phyloP scores from a whole-genome alignment of 1,140 invertebrate genomes.

The Drosophila watanabei region DNA sequence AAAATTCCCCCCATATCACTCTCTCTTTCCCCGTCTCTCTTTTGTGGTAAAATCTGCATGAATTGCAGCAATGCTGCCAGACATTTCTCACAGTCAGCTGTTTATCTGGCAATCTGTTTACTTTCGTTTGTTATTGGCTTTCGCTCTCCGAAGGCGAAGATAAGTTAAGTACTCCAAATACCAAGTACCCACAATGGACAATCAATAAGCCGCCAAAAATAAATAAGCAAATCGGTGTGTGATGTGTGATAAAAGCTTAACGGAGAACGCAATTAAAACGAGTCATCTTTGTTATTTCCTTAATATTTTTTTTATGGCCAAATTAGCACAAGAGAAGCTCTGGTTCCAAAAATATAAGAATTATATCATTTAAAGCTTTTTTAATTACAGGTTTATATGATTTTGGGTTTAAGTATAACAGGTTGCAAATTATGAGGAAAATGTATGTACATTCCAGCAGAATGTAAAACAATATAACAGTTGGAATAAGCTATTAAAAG shows the following conservation, averaged over 20 bases:
- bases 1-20: neutral
- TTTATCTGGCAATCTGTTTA: constrained; percentile 59
- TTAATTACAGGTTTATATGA: neutral
- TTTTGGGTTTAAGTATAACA: neutral
- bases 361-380: neutral
- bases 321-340: constrained; percentile 12
- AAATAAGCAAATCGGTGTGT: constrained; percentile 21
- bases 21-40: neutral
- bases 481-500: neutral
- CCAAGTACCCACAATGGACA: constrained; percentile 29
- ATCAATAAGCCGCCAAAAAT: constrained; percentile 37
- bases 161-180: constrained; percentile 36
- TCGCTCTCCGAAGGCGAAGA: constrained; percentile 16
- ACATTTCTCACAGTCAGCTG: constrained; percentile 61
- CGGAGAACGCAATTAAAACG: constrained; percentile 42
- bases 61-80: constrained; percentile 66
- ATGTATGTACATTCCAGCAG: neutral
- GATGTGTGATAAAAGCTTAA: constrained; percentile 6
- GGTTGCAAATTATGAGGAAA: neutral
- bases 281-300: constrained; percentile 24
- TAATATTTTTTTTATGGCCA: neutral
- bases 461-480: neutral
- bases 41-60: constrained; percentile 50
- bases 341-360: neutral
- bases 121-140: constrained; percentile 56